These are phyloP conservation scores for Drosophila demipolita DNA, from an alignment of 2,888 invertebrate species.

Conservation along the genomic window DNA sequence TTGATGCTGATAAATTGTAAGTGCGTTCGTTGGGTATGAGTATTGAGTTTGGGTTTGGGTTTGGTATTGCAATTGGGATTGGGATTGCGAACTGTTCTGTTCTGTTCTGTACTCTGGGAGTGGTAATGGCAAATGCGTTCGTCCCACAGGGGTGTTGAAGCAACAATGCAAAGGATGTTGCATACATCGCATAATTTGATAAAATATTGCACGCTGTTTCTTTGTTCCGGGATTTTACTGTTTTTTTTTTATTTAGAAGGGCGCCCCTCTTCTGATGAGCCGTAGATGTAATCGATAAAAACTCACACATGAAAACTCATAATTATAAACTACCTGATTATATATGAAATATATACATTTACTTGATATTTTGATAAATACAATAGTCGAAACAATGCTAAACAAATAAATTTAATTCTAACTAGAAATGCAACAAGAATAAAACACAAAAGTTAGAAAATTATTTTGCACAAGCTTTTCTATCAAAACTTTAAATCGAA, in stretches of 20 bases:
- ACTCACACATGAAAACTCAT: conserved; percentile 19
- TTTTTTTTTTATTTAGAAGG: conserved; percentile 10
- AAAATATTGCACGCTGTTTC: conserved; percentile 72
- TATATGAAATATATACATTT: background rate
- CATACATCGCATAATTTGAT: conserved; percentile 75
- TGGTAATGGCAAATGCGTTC: conserved; percentile 22
- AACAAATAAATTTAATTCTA: background rate
- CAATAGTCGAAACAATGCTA: background rate
- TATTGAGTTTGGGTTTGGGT: conserved; percentile 12
- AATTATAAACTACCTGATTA: background rate
- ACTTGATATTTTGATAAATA: background rate
- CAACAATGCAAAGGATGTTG: conserved; percentile 61
- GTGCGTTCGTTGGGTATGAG: conserved; percentile 57
- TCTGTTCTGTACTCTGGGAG: background rate
- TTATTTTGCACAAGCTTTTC: background rate
- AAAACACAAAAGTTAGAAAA: background rate
- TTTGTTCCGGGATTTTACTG: conserved; percentile 30
- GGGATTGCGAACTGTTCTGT: conserved; percentile 10
- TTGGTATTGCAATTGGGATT: conserved; percentile 3
- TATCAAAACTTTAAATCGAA: conserved; percentile 10
- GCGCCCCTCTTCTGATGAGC: conserved; percentile 56
- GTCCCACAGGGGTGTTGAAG: conserved; percentile 64
- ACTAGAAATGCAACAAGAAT: background rate
- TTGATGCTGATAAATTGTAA: conserved; percentile 80
- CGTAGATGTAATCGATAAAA: conserved; percentile 75